Conservation (phyloP, 1,140 invertebrate genomes). For the Melanaphis sacchari region DNA sequence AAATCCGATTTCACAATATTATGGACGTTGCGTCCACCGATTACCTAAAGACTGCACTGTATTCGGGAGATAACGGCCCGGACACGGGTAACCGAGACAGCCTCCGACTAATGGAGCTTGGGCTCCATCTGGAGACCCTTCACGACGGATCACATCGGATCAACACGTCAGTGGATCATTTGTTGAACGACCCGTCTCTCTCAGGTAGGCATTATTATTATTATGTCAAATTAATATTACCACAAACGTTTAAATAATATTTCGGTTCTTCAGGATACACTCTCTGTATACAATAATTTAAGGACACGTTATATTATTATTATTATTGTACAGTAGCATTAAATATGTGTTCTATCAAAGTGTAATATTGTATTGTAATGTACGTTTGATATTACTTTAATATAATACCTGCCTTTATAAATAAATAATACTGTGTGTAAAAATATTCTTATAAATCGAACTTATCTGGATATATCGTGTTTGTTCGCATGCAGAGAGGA, state of each 20-base stretch:
- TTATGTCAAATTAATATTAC: not conserved
- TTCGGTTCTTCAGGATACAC: not conserved
- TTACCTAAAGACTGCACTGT: constrained; percentile 51
- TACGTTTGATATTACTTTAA: not conserved
- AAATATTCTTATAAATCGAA: not conserved
- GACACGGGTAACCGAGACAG: constrained; percentile 49
- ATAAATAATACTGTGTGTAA: not conserved
- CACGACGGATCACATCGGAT: constrained; percentile 50
- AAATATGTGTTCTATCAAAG: constrained; percentile 1
- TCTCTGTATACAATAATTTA: not conserved
- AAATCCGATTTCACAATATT: not conserved
- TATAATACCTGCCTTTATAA: not conserved
- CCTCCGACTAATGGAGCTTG: constrained; percentile 49
- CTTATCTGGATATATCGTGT: not conserved
- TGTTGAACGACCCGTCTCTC: constrained; percentile 43
- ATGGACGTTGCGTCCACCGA: constrained; percentile 56
- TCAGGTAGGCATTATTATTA: not conserved
- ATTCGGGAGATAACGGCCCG: constrained; percentile 35
- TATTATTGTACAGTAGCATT: not conserved
- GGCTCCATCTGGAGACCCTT: constrained; percentile 46
- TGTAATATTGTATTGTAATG: not conserved
- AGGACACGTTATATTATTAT: not conserved
- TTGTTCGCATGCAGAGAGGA: not conserved
- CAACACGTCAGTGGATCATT: constrained; percentile 50
- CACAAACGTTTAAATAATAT: not conserved